phyloP scores from a whole-genome alignment of 2,113 vertebrate species.

The Hippocampus guttulatus region DNA sequence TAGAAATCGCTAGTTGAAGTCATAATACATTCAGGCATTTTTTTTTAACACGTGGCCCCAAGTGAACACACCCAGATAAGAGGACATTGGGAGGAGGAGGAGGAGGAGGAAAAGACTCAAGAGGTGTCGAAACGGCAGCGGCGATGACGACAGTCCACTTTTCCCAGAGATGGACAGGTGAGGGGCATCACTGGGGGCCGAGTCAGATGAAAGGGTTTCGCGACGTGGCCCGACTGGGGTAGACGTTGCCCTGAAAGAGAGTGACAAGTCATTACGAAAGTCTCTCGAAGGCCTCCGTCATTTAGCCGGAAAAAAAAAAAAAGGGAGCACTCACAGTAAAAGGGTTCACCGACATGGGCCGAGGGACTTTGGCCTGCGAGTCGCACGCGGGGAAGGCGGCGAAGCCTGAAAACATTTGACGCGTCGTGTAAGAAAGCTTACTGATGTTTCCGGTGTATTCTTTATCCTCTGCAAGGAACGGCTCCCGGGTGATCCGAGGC shows the following conservation, averaged over 20 bases:
- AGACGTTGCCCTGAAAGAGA: conserved; percentile 73
- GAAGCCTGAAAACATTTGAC: conserved; percentile 56
- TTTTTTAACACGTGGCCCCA: conserved; percentile 8
- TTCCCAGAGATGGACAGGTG: conserved; percentile 25
- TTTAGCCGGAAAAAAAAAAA: not conserved
- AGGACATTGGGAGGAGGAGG: not conserved
- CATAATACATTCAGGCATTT: conserved; percentile 40
- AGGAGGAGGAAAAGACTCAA: conserved; percentile 47
- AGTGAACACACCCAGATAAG: conserved; percentile 40
- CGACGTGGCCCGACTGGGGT: conserved; percentile 72
- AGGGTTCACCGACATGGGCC: conserved; percentile 75
- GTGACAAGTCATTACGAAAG: not conserved
- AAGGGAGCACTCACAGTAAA: conserved; percentile 70
- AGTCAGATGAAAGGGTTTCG: conserved; percentile 78
- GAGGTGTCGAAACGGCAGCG: conserved; percentile 65
- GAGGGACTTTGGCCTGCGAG: conserved; percentile 66
- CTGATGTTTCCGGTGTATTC: not conserved
- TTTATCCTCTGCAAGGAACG: not conserved
- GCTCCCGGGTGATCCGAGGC: no score
- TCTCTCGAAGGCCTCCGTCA: not conserved
- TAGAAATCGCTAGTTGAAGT: not conserved
- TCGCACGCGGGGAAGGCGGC: conserved; percentile 65
- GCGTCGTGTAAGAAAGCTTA: no score
- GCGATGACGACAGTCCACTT: conserved; percentile 56
- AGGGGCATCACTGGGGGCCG: not conserved